Conservation (phyloP, 2,113 vertebrate genomes). For the Pelusios castaneus region DNA sequence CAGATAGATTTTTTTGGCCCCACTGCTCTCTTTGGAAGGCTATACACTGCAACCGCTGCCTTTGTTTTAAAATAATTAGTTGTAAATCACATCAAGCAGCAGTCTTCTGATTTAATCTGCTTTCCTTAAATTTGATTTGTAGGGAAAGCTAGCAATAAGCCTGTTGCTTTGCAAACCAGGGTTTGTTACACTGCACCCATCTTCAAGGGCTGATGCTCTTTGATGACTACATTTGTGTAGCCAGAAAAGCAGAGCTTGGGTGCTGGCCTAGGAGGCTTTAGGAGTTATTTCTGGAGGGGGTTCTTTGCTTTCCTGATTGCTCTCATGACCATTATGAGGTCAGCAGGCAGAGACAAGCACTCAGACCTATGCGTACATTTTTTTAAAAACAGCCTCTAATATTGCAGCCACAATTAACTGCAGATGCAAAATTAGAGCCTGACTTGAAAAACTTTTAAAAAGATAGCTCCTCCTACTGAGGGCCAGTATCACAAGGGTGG, state of each 20-base stretch:
- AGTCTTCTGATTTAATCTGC: conserved; percentile 50
- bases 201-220: neutral
- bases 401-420: neutral
- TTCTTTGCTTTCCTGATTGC: fast-evolving
- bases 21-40: too few relatives aligned
- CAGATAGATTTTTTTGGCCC: too few relatives aligned
- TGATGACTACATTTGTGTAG: neutral
- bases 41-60: conserved; percentile 7
- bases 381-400: neutral
- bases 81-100: conserved; percentile 51
- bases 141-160: conserved; percentile 15
- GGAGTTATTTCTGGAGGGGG: neutral
- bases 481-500: neutral
- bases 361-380: neutral
- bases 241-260: neutral
- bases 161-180: neutral
- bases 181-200: conserved; percentile 21
- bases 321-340: neutral
- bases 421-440: neutral
- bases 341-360: neutral
- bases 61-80: conserved; percentile 60
- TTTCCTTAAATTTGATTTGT: conserved; percentile 53
- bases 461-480: neutral
- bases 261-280: neutral
- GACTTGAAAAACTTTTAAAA: neutral